Evolutionary conservation across 1,140 invertebrate genomes (phyloP).

Genomic region (Microplitis mediator): DNA sequence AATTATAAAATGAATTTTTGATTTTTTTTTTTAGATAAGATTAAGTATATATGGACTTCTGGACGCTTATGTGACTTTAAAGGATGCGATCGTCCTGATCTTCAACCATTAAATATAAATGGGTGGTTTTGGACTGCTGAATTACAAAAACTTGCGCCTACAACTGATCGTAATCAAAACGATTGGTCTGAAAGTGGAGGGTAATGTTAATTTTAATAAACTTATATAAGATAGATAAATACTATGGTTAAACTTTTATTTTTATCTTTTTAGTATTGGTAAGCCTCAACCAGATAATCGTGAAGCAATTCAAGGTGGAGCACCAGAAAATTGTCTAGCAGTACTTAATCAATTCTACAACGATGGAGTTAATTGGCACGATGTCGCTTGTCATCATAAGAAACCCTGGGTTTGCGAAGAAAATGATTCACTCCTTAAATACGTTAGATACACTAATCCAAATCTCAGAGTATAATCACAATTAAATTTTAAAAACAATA

Average conservation of each 20-base stretch:
- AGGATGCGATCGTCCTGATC: constrained; percentile 78
- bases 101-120: constrained; percentile 77
- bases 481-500: not conserved
- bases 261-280: constrained; percentile 63
- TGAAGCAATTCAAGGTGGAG: constrained; percentile 77
- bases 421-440: constrained; percentile 79
- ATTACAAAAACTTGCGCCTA: constrained; percentile 78
- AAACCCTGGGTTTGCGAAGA: constrained; percentile 86
- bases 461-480: constrained; percentile 69
- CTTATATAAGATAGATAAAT: not conserved
- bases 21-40: constrained; percentile 56
- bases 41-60: constrained; percentile 87
- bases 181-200: constrained; percentile 84
- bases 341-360: constrained; percentile 85
- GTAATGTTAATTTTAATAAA: constrained; percentile 45
- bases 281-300: constrained; percentile 83
- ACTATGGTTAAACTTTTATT: not conserved
- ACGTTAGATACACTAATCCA: constrained; percentile 78
- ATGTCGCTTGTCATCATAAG: constrained; percentile 83
- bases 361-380: constrained; percentile 85
- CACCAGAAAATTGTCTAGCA: constrained; percentile 79
- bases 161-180: constrained; percentile 75
- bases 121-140: constrained; percentile 89
- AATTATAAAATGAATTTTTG: too few relatives aligned
- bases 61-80: constrained; percentile 84